Percentiles rank a stretch among this genome's conserved stretches.
These are phyloP conservation scores for Oxytorus armatus DNA, from an alignment of 2,888 invertebrate genomes.

Conservation along the genomic window DNA sequence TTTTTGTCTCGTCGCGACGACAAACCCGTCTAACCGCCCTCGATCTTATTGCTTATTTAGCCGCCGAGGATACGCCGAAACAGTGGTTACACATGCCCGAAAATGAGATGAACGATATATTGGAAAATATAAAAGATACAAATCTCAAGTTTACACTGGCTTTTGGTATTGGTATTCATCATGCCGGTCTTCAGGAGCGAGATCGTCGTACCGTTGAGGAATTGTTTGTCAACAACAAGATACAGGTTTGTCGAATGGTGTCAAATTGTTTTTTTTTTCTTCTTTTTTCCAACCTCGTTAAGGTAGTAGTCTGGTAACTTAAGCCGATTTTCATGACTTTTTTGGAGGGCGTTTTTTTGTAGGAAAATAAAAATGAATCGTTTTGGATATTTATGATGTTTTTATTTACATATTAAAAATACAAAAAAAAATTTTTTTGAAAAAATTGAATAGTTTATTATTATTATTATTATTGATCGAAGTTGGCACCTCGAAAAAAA, in stretches of 20 bases:
- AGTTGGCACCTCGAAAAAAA: no score
- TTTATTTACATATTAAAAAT: no score
- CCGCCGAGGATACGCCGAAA: constrained; percentile 96
- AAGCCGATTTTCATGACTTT: no score
- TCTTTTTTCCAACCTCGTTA: no score
- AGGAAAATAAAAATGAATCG: no score
- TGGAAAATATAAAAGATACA: constrained; percentile 90
- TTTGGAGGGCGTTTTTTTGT: no score
- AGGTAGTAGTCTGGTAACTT: no score
- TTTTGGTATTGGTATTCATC: constrained; percentile 99
- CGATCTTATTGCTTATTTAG: constrained; percentile 96
- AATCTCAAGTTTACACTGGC: constrained; percentile 97
- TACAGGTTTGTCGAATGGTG: no score
- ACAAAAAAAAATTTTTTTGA: no score
- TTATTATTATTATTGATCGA: no score
- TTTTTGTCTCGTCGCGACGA: constrained; percentile 98
- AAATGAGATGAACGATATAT: constrained; percentile 92
- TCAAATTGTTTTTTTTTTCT: background rate
- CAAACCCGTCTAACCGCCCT: constrained; percentile 98
- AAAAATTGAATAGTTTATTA: no score
- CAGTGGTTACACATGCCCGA: constrained; percentile 97
- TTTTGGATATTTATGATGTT: no score
- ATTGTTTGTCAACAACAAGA: constrained; percentile 96
- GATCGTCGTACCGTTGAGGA: constrained; percentile 97
- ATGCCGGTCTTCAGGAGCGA: constrained; percentile 97